Percentiles rank a stretch among this genome's conserved stretches.
phyloP scores from a whole-genome alignment of 1,140 invertebrate genomes.

The Saccostrea echinata region DNA sequence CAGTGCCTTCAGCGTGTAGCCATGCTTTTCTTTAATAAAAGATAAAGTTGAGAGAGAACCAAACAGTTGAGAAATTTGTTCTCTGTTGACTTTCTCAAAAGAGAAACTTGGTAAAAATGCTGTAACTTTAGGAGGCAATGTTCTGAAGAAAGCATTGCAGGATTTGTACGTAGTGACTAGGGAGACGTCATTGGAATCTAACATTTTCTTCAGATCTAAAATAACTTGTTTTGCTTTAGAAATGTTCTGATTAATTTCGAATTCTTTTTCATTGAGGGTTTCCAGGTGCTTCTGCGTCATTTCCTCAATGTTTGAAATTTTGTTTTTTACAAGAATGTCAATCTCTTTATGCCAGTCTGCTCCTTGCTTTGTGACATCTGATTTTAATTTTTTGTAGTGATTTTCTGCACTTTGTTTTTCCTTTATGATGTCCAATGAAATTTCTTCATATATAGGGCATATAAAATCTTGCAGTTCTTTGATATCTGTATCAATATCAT shows the following conservation, averaged over 20 bases:
- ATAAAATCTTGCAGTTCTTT: not conserved
- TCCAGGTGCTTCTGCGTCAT: not conserved
- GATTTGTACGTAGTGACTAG: not conserved
- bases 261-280: not conserved
- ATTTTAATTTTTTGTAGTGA: not conserved
- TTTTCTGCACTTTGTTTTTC: not conserved
- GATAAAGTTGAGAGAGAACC: not conserved
- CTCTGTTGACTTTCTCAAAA: not conserved
- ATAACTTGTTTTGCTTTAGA: not conserved
- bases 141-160: not conserved
- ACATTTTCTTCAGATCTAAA: not conserved
- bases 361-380: not conserved
- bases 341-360: not conserved
- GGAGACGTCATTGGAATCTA: not conserved
- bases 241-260: not conserved
- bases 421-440: not conserved
- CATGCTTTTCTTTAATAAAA: too few species aligned
- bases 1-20: too few species aligned
- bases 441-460: not conserved
- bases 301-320: not conserved
- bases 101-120: not conserved
- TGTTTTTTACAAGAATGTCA: not conserved
- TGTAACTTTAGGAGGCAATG: not conserved
- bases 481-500: not conserved
- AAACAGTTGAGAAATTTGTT: not conserved